These are phyloP conservation scores for Rotaria macrura DNA, from an alignment of 2,888 invertebrate genomes.

Conservation along the genomic window DNA sequence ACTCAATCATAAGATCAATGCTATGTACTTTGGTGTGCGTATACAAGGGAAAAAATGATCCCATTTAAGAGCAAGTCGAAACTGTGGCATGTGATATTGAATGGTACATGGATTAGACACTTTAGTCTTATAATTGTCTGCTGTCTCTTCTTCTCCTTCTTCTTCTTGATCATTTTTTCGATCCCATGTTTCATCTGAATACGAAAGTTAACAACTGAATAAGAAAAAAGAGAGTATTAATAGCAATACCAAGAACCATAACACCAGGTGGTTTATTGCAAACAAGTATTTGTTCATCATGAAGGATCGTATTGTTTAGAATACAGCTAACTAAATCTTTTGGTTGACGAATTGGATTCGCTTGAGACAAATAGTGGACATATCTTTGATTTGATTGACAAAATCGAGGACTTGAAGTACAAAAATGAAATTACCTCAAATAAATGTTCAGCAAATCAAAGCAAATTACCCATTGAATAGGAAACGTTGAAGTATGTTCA, in stretches of 20 bases:
- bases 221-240: not conserved
- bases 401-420: not conserved
- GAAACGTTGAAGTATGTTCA: not conserved
- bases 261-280: slow-evolving; percentile 16
- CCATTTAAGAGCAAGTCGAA: not conserved
- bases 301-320: not conserved
- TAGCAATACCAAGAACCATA: not conserved
- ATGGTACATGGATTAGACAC: not conserved
- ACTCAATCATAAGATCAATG: not conserved
- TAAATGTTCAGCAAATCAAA: not conserved
- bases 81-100: slow-evolving; percentile 19
- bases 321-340: not conserved
- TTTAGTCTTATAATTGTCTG: not conserved
- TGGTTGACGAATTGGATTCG: slow-evolving; percentile 10
- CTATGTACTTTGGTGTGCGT: not conserved
- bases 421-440: not conserved
- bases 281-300: slow-evolving; percentile 3
- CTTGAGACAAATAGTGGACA: slow-evolving; percentile 9
- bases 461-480: not conserved
- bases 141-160: not conserved
- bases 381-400: not conserved
- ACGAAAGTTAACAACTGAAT: not conserved
- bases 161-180: not conserved
- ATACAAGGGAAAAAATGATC: slow-evolving; percentile 2
- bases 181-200: slow-evolving; percentile 8